Evolutionary conservation across 2,888 invertebrate species (phyloP), one percentile per base, ranked within the genome.

Genomic region (Caenorhabditis sp.): DNA sequence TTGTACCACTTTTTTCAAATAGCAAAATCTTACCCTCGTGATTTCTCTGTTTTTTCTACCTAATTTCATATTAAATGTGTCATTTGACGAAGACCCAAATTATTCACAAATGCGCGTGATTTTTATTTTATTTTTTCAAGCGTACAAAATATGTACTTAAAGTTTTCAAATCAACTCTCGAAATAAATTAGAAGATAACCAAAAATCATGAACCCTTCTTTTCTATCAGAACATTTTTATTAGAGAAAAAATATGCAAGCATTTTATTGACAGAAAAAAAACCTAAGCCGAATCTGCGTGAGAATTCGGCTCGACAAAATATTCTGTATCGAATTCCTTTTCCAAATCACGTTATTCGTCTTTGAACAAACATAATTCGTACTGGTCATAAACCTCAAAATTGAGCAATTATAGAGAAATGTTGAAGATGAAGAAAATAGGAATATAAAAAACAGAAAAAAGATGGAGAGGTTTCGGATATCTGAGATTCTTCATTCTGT

Each of bases 161-260:
- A 43, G 43, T 43, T n/a, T n/a, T n/a, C n/a, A n/a, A n/a, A n/a
- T n/a, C n/a, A n/a, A n/a, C n/a, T n/a, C n/a, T n/a, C n/a, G n/a
- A n/a, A n/a, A n/a, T n/a, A n/a, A n/a, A n/a, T n/a, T n/a, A n/a
- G n/a, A n/a, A n/a, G n/a, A n/a, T n/a, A n/a, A n/a, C n/a, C n/a
- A n/a, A n/a, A n/a, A n/a, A n/a, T n/a, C n/a, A n/a, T n/a, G n/a
- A n/a, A n/a, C n/a, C n/a, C n/a, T n/a, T n/a, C n/a, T 10, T 14
- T 43, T 61, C 70, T 36, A 36, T 64, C 58, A 65, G 57, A 70
- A 58, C 65, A 61, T 58, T 61, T 64, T 60, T 50, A n/a, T n/a
- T n/a, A n/a, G n/a, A n/a, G n/a, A n/a, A n/a, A n/a, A n/a, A n/a
- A n/a, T n/a, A n/a, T n/a, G n/a, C n/a, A n/a, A n/a, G n/a, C n/a